These are phyloP conservation scores for Aphelinus atriplicis DNA, from an alignment of 1,140 invertebrate species.

Conservation along the genomic window DNA sequence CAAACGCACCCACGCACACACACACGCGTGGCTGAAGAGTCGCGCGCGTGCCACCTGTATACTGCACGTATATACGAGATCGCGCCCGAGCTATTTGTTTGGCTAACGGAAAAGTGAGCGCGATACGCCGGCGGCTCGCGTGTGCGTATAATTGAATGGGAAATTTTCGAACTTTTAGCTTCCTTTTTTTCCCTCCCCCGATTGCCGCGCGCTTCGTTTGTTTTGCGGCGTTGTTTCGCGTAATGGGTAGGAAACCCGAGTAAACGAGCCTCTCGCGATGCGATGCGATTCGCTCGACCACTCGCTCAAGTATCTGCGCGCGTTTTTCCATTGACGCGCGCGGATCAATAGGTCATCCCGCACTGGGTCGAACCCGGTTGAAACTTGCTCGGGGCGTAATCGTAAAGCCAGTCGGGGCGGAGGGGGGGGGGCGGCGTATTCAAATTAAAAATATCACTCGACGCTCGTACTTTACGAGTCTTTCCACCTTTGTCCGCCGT, in stretches of 20 bases:
- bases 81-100: constrained; percentile 2
- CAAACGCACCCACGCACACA: constrained; percentile 5
- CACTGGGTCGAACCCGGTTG: no score
- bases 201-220: neutral
- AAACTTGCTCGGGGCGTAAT: no score
- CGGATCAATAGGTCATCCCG: no score
- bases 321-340: no score
- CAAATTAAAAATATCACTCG: no score
- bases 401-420: no score
- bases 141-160: constrained; percentile 21
- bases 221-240: neutral
- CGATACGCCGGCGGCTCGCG: neutral
- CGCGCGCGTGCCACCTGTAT: neutral
- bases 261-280: neutral
- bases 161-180: constrained; percentile 20
- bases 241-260: neutral
- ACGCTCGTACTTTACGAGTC: no score
- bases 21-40: neutral
- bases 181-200: neutral
- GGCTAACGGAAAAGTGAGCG: constrained; percentile 1
- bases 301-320: no score
- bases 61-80: neutral
- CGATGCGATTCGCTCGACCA: neutral
- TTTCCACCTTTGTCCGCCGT: neutral
- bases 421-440: no score